phyloP scores from a whole-genome alignment of 2,113 vertebrate genomes.

The Paradoxurus hermaphroditus region DNA sequence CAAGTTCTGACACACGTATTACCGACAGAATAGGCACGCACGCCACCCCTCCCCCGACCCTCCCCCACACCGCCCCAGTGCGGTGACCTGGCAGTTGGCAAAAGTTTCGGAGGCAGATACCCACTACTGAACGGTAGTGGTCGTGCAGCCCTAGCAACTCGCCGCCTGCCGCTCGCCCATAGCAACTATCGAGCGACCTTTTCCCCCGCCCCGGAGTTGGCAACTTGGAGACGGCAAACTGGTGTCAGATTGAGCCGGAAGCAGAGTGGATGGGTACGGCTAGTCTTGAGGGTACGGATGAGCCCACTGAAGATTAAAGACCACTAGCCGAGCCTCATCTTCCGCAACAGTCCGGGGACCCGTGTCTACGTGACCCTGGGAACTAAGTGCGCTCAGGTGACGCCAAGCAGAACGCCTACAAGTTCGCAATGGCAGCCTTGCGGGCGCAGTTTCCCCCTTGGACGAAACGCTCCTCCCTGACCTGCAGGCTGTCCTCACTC shows the following conservation, averaged over 20 bases:
- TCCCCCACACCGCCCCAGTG: background rate
- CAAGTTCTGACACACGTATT: background rate
- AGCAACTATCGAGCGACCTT: background rate
- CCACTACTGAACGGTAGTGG: background rate
- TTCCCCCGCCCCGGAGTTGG: background rate
- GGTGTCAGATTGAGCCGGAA: background rate
- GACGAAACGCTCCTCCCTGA: background rate
- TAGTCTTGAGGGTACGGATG: background rate
- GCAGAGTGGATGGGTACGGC: background rate
- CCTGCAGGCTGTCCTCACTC: rapidly evolving
- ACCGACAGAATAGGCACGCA: background rate
- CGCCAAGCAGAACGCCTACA: background rate
- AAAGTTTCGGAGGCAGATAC: background rate
- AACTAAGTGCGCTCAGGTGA: background rate
- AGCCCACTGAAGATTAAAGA: background rate
- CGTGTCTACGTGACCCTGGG: background rate
- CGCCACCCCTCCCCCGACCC: background rate
- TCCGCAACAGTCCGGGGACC: background rate
- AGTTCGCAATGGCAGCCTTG: background rate
- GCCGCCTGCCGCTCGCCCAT: background rate
- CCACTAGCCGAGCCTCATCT: background rate
- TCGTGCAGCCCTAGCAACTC: background rate
- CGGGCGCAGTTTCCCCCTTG: background rate
- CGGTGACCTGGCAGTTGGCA: background rate
- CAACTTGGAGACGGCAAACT: background rate